Evolutionary conservation across 2,888 invertebrate genomes (phyloP), one percentile per base, ranked within the genome.

Genomic region (Chrysomela aeneicollis): DNA sequence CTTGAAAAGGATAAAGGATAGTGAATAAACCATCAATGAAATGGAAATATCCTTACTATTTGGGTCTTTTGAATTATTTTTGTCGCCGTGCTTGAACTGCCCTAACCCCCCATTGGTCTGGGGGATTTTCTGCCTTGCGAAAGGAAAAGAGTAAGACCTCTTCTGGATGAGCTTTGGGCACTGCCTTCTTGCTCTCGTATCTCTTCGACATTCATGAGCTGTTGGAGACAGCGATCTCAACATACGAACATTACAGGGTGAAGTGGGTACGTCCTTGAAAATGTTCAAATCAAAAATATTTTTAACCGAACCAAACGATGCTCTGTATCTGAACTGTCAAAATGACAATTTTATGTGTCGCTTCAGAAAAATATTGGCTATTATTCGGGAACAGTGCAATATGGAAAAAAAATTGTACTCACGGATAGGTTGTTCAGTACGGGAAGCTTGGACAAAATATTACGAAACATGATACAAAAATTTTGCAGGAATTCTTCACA

Each of bases 381-480:
- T 6, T 5, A 26, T 26, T 26, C 4, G 4, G 6, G 26, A 26
- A 26, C 26, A 5, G 26, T 6, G 26, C 3, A 6, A 26, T 6
- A 26, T 26, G 4, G 3, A 5, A 26, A 22, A 17, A 1, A 12
- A 57, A 42, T 26, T 57, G 46, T 57, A 57, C 57, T 57, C 37
- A 64, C 67, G 19, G 61, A 46, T 67, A 58, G 52, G 22, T 37
- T 46, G 46, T 53, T 64, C 26, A 71, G 42, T 47, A 61, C 62
- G 52, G 71, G 68, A 52, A 73, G 66, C 71, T 67, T 71, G 18
- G 57, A 59, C 37, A 71, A 64, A 49, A 71, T 58, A 61, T 66
- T 65, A 61, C 73, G 71, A 54, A 71, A 60, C 73, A 73, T 73
- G 68, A 66, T 73, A 73, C 73, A 61, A 61, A 71, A 73, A 73